phyloP scores from a whole-genome alignment of 1,140 invertebrate genomes.

The Caenorhabditis remanei region DNA sequence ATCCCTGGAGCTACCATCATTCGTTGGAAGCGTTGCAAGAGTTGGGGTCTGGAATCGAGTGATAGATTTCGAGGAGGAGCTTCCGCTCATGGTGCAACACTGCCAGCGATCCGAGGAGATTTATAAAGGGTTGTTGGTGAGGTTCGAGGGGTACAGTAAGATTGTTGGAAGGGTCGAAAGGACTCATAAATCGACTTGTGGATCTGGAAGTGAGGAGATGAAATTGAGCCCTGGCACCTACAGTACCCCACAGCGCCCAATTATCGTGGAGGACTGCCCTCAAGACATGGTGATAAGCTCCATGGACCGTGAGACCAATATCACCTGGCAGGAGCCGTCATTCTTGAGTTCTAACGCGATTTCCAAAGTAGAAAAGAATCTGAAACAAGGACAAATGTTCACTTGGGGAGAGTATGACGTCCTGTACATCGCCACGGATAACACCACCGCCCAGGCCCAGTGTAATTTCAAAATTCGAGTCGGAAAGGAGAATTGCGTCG shows the following conservation, averaged over 20 bases:
- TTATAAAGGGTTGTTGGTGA: conserved; percentile 87
- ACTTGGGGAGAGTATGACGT: conserved; percentile 93
- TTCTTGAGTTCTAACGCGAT: conserved; percentile 87
- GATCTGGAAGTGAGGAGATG: conserved; percentile 81
- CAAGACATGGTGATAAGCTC: conserved; percentile 93
- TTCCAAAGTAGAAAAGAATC: conserved; percentile 88
- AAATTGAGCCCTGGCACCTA: no score
- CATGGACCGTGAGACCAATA: conserved; percentile 89
- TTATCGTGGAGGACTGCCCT: conserved; percentile 85
- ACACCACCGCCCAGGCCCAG: conserved; percentile 88
- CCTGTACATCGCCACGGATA: conserved; percentile 92
- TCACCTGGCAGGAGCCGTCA: conserved; percentile 92
- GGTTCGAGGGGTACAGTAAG: conserved; percentile 93
- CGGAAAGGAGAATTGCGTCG: conserved; percentile 82
- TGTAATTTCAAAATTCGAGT: conserved; percentile 86
- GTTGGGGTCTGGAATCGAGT: conserved; percentile 93
- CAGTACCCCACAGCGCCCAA: not conserved
- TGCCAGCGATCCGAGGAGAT: conserved; percentile 85
- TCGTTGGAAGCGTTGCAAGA: conserved; percentile 93
- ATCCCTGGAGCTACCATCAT: conserved; percentile 78
- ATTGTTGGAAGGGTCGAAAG: conserved; percentile 76
- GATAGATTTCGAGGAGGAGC: conserved; percentile 90
- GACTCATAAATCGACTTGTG: conserved; percentile 75
- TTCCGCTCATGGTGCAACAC: conserved; percentile 82
- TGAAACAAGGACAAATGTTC: conserved; percentile 85